Base-by-base conservation (phyloP, 2,888 invertebrate genomes). In the Drosophila recens region DNA sequence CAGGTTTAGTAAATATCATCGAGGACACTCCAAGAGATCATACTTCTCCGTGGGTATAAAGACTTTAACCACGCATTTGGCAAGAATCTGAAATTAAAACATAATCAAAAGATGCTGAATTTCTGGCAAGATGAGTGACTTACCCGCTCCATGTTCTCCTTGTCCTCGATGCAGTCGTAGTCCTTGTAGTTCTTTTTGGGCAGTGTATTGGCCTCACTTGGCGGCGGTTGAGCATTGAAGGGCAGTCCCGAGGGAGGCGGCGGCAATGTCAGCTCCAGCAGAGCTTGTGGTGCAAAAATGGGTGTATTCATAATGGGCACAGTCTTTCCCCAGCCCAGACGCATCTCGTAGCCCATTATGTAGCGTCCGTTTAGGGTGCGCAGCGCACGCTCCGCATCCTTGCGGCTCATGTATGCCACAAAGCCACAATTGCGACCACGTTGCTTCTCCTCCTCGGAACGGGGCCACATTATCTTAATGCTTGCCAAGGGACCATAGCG, bases 381-480 rank as follows among this genome's bases (percentile, higher is more conserved):
- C 9, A 99, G 93, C 0, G 98, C 98, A 48, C 98, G 93, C 92
- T 99, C 99, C 0, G 98, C 99, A 93, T 99, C 99, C 92, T 96
- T 97, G 11, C 99, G 94, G 85, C 97, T 97, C 99, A 99, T 99
- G 92, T 97, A 99, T 0, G 99, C 99, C 4, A 99, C 99, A 93
- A 99, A 99, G 13, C 99, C 99, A 93, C 99, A 99, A 93, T 99
- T 98, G 67, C 98, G 94, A 4, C 98, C 98, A 53, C 99, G 94
- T 8, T 97, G 96, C 93, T 98, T 97, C 93, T 99, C 99, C 93
- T 99, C 99, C 83, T 99, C 99, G 0, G 98, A 98, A 23, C 99
- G 95, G 13, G 99, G 99, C 98, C 99, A 99, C 98, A 99, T 99
- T 79, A 99, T 99, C 95, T 99, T 99, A 74, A 99, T 98, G 91